Evolutionary conservation across 2,797 vertebrate genomes (phyloP).

Genomic region (Coilia nasus): DNA sequence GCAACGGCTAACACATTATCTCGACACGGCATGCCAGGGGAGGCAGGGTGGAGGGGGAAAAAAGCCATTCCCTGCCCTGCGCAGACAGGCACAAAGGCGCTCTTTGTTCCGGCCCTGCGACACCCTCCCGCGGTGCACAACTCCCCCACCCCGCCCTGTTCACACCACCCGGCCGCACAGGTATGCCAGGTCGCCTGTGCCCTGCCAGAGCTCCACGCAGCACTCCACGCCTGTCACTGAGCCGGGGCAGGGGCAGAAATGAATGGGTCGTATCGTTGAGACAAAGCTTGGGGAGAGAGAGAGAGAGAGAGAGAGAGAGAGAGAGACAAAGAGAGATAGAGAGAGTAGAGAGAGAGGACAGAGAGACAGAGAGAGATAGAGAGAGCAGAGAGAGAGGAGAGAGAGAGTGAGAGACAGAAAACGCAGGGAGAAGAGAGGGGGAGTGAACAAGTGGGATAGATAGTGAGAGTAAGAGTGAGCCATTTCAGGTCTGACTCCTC

Average conservation of each 20-base stretch:
- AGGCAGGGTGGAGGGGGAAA: conserved; percentile 48
- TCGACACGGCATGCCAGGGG: conserved; percentile 45
- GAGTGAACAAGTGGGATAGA: background rate
- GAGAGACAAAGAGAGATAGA: background rate
- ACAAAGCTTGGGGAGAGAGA: background rate
- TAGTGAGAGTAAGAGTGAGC: background rate
- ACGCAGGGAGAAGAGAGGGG: background rate
- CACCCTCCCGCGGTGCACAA: conserved; percentile 43
- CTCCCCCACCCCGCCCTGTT: background rate
- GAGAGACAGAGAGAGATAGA: background rate
- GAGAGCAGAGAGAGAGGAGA: background rate
- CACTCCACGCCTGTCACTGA: no score
- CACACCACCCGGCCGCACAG: background rate
- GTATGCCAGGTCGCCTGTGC: background rate
- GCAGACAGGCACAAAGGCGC: conserved; percentile 56
- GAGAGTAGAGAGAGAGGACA: no score
- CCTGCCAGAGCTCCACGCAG: background rate
- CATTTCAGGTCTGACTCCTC: background rate
- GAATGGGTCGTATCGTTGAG: background rate
- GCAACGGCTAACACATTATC: conserved; percentile 50
- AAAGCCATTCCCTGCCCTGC: conserved; percentile 48
- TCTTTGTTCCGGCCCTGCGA: conserved; percentile 62
- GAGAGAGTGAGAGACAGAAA: background rate
- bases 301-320: background rate
- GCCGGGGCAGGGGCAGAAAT: background rate